phyloP scores from a whole-genome alignment of 2,113 vertebrate genomes.

The Microcebus murinus region DNA sequence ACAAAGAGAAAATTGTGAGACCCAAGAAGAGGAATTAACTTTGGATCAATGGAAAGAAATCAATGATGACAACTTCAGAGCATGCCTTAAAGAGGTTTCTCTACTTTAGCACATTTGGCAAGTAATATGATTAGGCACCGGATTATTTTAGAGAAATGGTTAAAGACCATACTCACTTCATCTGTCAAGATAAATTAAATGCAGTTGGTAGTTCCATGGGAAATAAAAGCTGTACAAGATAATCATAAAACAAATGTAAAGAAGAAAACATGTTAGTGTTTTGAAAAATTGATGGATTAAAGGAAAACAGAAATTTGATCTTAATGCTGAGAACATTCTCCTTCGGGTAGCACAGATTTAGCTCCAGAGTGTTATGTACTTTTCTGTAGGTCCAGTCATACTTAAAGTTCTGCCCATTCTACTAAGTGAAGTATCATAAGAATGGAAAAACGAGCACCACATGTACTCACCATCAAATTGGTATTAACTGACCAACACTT shows the following conservation, averaged over 20 bases:
- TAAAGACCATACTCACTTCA: not conserved
- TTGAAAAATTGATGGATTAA: not conserved
- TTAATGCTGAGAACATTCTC: not conserved
- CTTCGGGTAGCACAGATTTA: not conserved
- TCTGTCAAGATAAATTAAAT: not conserved
- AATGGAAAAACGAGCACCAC: too few species aligned
- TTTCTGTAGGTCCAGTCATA: not conserved
- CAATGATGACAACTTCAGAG: not conserved
- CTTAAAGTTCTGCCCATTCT: not conserved
- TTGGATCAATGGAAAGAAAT: not conserved
- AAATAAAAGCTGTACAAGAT: not conserved
- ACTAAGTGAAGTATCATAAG: too few species aligned
- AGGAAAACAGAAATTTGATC: not conserved
- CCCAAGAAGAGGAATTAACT: not conserved
- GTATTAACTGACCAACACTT: too few species aligned
- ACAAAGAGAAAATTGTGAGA: not conserved
- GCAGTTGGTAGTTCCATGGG: not conserved
- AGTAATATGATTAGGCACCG: not conserved
- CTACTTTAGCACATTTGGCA: not conserved
- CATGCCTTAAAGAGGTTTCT: not conserved
- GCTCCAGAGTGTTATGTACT: not conserved
- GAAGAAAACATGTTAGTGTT: not conserved
- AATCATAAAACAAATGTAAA: slow-evolving; percentile 1
- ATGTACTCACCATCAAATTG: too few species aligned
- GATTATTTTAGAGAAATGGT: not conserved